Conservation (phyloP, 2,113 vertebrate species). For the Pseudorhombus dupliciocellatus region DNA sequence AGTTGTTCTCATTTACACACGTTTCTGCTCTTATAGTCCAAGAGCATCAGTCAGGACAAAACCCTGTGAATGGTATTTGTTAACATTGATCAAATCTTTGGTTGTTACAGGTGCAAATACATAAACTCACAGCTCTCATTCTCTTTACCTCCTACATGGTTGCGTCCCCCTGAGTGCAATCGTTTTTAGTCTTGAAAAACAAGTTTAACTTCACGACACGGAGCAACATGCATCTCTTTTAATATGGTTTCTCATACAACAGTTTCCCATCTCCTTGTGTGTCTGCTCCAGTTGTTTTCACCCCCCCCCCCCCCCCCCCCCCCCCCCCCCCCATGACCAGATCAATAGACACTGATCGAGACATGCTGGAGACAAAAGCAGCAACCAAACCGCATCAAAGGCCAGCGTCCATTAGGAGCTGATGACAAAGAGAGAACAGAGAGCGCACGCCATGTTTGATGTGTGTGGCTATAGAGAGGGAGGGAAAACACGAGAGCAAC, state of each 20-base stretch:
- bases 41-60: too few species aligned
- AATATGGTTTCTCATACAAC: slow-evolving; percentile 20
- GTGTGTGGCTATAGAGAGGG: slow-evolving; percentile 42
- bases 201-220: background rate
- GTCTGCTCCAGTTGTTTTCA: slow-evolving; percentile 43
- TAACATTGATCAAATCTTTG: too few species aligned
- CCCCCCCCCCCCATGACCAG: slow-evolving; percentile 27
- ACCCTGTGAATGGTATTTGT: too few species aligned
- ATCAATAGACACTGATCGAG: slow-evolving; percentile 66
- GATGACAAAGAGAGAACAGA: slow-evolving; percentile 64
- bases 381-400: slow-evolving; percentile 63
- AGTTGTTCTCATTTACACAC: too few species aligned
- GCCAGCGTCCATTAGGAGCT: slow-evolving; percentile 49
- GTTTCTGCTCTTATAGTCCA: too few species aligned
- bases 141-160: too few species aligned
- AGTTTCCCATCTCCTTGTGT: slow-evolving; percentile 19
- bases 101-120: too few species aligned
- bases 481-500: background rate
- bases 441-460: slow-evolving; percentile 48
- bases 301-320: slow-evolving; percentile 8
- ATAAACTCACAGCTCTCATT: too few species aligned
- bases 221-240: slow-evolving; percentile 13
- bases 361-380: slow-evolving; percentile 58
- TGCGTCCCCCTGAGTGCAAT: too few species aligned
- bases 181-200: background rate